Evolutionary conservation across 1,140 invertebrate species (phyloP), one percentile per base, ranked within the genome.

Genomic region (Drosophila funebris): DNA sequence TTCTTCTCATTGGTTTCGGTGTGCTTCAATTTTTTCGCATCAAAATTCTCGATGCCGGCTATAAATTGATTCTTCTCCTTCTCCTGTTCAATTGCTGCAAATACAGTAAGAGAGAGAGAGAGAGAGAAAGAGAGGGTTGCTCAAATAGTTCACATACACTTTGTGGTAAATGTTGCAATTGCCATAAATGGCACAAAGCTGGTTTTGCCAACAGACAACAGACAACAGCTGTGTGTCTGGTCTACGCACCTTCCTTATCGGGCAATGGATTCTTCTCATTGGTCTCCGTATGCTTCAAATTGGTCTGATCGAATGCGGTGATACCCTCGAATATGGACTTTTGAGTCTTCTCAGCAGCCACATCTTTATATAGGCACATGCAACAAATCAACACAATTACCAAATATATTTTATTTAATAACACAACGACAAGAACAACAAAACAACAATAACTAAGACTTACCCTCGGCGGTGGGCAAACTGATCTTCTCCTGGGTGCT

Each of bases 221-320:
- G 37, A 11, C 36, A 39, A 41, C 44, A 48, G 22, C 24, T 48
- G 44, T 36, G 33, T 3, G 2, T 24, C 14, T 33, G 8, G 20
- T 61, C 39, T 41, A 92, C 92, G 92, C 94, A 99, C 97, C 97
- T 94, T 97, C 96, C 95, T 98, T 97, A 91, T 97, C 97, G 43
- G 98, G 98, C 80, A 99, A 94, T 41, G 96, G 95, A 92, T 98
- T 97, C 92, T 99, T 99, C 92, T 98, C 97, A 84, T 97, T 94
- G 29, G 97, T 98, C 92, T 97, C 96, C 18, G 97, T 97, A 90
- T 97, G 97, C 93, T 98, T 98, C 91, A 99, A 93, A 90, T 95
- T 95, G 66, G 93, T 94, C 43, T 95, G 93, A 91, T 97, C 95
- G 90, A 98, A 98, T 63, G 94, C 94, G 91, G 97, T 96, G 76